Base-by-base conservation (phyloP, 1,140 invertebrate species). In the Lasioglossum baleicum region DNA sequence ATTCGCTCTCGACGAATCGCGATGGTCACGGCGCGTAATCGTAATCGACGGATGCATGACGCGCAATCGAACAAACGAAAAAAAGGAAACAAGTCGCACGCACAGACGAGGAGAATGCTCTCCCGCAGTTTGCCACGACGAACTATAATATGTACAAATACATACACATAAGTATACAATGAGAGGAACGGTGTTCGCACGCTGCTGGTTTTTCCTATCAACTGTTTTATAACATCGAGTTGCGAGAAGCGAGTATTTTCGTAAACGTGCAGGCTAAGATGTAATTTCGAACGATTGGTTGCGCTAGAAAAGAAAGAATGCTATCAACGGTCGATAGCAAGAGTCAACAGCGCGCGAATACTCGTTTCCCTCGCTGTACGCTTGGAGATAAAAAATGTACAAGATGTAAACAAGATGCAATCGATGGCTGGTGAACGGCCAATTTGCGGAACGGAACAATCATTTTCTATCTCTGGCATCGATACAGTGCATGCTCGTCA, bases 401-500 rank as follows among this genome's bases (percentile, higher is more conserved):
- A 60, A 82, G 60, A 68, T 73, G 70, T 20, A 72, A 76, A 82
- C 20, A n/a, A n/a, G 44, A 73, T 10, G 40, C 60, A 73, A 35
- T 61, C 26, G 70, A 44, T 61, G 53, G 26, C 53, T 15, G 7
- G 58, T 26, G 61, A 63, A 26, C 26, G 2, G 13, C 26, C 71
- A 64, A 65, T 35, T 26, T 56, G 1, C 58, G 13, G 2, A 17
- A 26, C 63, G n/a, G n/a, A 42, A 11, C 48, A 48, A 31, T 44
- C 75, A 64, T 77, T 71, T 71, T 71, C 44, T 40, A 53, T 77
- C 75, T 63, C 68, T 56, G 68, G 68, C 48, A 77, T 83, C 66
- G 76, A 61, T 79, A 82, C 83, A 79, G 51, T 58, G 66, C 83
- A 80, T 83, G 83, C 81, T 80, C 68, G 48, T 31, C 63, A 72